Base-by-base conservation (phyloP, 2,113 vertebrate species). In the Datnioides undecimradiatus region DNA sequence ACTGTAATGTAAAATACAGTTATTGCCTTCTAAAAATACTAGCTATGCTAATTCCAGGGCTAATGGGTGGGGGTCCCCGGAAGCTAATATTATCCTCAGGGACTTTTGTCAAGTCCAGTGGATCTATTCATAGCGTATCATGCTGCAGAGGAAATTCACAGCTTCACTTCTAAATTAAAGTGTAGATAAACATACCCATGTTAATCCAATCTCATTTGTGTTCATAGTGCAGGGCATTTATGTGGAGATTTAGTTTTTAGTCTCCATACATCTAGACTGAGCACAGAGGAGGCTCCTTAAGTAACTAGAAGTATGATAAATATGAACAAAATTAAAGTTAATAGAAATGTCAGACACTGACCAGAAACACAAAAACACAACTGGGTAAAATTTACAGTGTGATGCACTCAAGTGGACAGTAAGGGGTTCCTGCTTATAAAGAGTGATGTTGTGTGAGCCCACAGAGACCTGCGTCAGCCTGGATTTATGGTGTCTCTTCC, bases 401-500 rank as follows among this genome's bases (percentile, higher is more conserved):
- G 60, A 41, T 1, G 25, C 27, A 64, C 25, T 49, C 27, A 2
- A 77, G 66, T n/a, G 38, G 73, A 83, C 68, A 64, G 66, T 71
- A 63, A 76, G 49, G 19, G 17, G 27, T 38, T 34, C 38, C 51
- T 75, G 67, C 57, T 87, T 85, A 82, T 82, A 29, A 82, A 91
- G 80, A 88, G 70, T 74, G 73, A 93, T 85, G 85, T 62, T 45
- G 76, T 57, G 60, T 57, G 25, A 82, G 60, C 64, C 76, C 41
- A 51, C 86, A 93, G 90, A 87, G 74, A 55, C 54, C 71, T 62
- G 71, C 63, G 73, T 74, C 87, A 73, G 73, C 31, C 49, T 76
- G 74, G 91, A 95, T 90, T 94, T 90, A 93, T 90, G 86, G 79
- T 13, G 45, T 67, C 65, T 60, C 80, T 57, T 80, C 79, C 76